Evolutionary conservation across 2,113 vertebrate genomes (phyloP), one percentile per base, ranked within the genome.

Genomic region (Rhabdomys dilectus): DNA sequence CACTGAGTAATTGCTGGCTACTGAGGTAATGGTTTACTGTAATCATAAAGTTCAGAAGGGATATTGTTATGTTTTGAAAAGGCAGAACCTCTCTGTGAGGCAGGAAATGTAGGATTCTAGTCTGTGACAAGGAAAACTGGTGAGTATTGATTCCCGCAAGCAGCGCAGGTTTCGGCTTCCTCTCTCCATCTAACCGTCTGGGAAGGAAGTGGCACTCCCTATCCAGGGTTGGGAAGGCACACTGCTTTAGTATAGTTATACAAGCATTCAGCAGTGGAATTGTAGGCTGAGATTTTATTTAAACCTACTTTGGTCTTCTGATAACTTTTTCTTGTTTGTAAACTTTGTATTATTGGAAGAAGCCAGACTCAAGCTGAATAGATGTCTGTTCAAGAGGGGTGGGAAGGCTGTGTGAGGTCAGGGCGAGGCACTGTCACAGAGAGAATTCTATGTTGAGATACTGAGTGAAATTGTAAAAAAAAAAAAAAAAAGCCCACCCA

Each of bases 1-100:
- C 81, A 39, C 26, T 60, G 36, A 75, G 31, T 81, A 21, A 22
- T 62, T 75, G 87, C 7, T 80, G 45, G 29, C 64, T 85, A 70
- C 60, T 70, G 72, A 82, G 42, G 36, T 78, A 91, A 75, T 39
- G 34, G 45, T 64, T 75, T 51, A 68, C 11, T 93, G 26, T 76
- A 31, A 86, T 36, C 66, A 56, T 66, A 53, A 92, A 36, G 68
- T 94, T 87, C 84, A 78, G n/a, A 85, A 77, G 56, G 13, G 17
- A 90, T 77, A 16, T 70, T 94, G 26, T 90, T 94, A 48, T 36
- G 36, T 81, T 95, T 70, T n/a, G 53, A n/a, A 58, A 81, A 58
- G 78, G 51, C 19, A 24, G 53, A 58, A 58, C 68, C 84, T 45
- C 17, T 66, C 48, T 80, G 36, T 68, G 58, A 81, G 76, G 24